phyloP scores from a whole-genome alignment of 1,140 invertebrate genomes.

The Ectropis grisescens region DNA sequence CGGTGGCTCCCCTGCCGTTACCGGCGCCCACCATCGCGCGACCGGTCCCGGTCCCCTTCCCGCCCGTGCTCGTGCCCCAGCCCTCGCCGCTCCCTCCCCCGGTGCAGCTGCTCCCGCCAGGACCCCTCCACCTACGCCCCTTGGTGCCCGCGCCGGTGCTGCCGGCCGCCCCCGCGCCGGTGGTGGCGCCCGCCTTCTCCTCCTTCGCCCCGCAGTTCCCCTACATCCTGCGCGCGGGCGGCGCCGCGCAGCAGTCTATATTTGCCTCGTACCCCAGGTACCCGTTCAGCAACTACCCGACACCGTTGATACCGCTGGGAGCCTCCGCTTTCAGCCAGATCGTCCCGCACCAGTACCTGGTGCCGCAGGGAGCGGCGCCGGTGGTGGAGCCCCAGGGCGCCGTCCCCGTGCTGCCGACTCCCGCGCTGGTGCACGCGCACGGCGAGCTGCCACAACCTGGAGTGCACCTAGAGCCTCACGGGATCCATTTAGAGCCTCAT shows the following conservation, averaged over 20 bases:
- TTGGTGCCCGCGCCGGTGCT: slow-evolving; percentile 43
- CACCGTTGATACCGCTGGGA: slow-evolving; percentile 25
- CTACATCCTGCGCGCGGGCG: slow-evolving; percentile 53
- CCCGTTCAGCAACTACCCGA: slow-evolving; percentile 46
- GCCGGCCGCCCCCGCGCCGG: slow-evolving; percentile 53
- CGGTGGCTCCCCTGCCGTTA: slow-evolving; percentile 24
- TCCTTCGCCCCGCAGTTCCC: slow-evolving; percentile 28
- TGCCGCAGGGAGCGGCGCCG: slow-evolving; percentile 24
- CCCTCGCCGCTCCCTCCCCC: slow-evolving; percentile 23
- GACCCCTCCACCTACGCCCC: slow-evolving; percentile 17
- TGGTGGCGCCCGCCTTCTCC: slow-evolving; percentile 12
- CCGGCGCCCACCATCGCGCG: slow-evolving; percentile 28
- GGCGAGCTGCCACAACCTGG: slow-evolving; percentile 5
- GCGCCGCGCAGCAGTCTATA: slow-evolving; percentile 52
- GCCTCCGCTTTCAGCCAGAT: slow-evolving; percentile 18
- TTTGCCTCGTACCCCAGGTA: slow-evolving; percentile 60
- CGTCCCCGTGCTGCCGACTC: slow-evolving; percentile 25
- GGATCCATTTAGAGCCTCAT: slow-evolving; percentile 6
- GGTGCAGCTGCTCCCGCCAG: slow-evolving; percentile 12
- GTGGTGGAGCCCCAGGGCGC: slow-evolving; percentile 20
- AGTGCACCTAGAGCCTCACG: slow-evolving; percentile 7
- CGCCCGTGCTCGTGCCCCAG: slow-evolving; percentile 18
- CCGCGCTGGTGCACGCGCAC: slow-evolving; percentile 4
- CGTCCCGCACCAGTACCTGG: slow-evolving; percentile 24
- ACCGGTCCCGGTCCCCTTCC: slow-evolving; percentile 28